Evolutionary conservation across 2,888 invertebrate species (phyloP).

Genomic region (Synergus japonicus): DNA sequence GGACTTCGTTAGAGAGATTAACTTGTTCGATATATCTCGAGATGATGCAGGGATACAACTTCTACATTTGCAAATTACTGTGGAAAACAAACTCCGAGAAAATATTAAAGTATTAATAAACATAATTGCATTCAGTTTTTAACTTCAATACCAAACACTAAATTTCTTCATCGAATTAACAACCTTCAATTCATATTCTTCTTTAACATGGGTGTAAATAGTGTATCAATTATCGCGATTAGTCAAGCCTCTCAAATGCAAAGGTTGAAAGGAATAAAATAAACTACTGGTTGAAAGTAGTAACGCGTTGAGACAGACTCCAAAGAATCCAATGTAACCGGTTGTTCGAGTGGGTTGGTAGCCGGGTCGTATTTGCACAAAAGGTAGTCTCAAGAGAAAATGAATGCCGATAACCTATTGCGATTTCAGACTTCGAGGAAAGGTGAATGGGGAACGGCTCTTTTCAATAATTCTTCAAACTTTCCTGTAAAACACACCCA

Average conservation of each 20-base stretch:
- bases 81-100: not conserved
- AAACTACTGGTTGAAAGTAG: not conserved
- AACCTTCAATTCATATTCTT: slow-evolving; percentile 11
- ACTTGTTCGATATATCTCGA: slow-evolving; percentile 9
- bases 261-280: slow-evolving; percentile 5
- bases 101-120: not conserved
- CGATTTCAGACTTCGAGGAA: not conserved
- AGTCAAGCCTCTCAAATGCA: not conserved
- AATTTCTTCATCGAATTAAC: not conserved
- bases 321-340: slow-evolving; percentile 28
- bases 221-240: slow-evolving; percentile 22
- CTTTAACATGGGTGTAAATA: slow-evolving; percentile 8
- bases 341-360: slow-evolving; percentile 28
- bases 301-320: slow-evolving; percentile 1
- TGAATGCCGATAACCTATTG: slow-evolving; percentile 32
- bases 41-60: not conserved
- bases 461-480: not conserved
- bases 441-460: slow-evolving; percentile 18
- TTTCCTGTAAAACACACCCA: too few species aligned
- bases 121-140: not conserved
- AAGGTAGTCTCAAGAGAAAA: slow-evolving; percentile 24
- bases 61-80: slow-evolving; percentile 29
- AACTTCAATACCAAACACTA: not conserved
- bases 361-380: slow-evolving; percentile 26
- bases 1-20: slow-evolving; percentile 42